Evolutionary conservation across 1,140 invertebrate species (phyloP).

Genomic region (Physella acuta): DNA sequence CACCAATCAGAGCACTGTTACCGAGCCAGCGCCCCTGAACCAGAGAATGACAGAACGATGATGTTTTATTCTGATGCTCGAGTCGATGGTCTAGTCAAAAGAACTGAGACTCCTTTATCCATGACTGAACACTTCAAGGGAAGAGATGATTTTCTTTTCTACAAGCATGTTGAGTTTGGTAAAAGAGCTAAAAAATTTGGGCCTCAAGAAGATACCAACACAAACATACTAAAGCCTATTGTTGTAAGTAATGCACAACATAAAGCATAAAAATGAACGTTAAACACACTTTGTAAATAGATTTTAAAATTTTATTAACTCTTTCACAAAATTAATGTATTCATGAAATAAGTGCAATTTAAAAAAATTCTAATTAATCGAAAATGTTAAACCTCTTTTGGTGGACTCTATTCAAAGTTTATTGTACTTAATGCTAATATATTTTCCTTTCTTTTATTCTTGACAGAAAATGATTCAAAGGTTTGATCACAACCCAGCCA

Average conservation of each 20-base stretch:
- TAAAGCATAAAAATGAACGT: too few species aligned
- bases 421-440: too few species aligned
- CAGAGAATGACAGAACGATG: conserved; percentile 68
- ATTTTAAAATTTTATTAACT: too few species aligned
- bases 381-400: too few species aligned
- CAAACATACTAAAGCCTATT: conserved; percentile 54
- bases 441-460: not conserved
- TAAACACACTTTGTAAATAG: too few species aligned
- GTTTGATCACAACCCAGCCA: conserved; percentile 50
- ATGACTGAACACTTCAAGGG: conserved; percentile 70
- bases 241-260: conserved; percentile 59
- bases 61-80: conserved; percentile 72
- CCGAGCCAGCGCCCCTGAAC: conserved; percentile 58
- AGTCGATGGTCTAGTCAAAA: conserved; percentile 68
- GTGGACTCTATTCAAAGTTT: too few species aligned
- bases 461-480: conserved; percentile 59
- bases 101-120: conserved; percentile 66
- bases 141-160: conserved; percentile 68
- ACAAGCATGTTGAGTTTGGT: conserved; percentile 61
- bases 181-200: conserved; percentile 58
- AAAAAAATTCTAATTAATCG: too few species aligned
- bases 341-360: too few species aligned
- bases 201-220: conserved; percentile 42
- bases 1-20: conserved; percentile 68
- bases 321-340: too few species aligned